Evolutionary conservation across 2,113 vertebrate species (phyloP).

Genomic region (Tapirus terrestris): DNA sequence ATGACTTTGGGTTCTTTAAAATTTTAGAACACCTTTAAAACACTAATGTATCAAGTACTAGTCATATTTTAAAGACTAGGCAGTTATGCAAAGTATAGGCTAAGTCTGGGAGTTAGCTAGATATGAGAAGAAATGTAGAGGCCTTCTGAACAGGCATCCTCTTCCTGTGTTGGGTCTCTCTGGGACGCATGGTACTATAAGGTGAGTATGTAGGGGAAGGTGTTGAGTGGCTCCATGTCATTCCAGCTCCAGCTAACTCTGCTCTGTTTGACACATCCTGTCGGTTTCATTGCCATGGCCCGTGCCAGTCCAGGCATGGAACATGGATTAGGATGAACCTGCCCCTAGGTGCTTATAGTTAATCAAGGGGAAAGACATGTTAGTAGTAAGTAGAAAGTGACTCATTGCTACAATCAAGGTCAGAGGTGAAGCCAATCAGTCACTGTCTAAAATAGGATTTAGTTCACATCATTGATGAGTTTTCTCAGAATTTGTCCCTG

Average conservation of each 20-base stretch:
- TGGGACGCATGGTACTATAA: not conserved
- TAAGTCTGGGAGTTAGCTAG: not conserved
- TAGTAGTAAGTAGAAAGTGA: not conserved
- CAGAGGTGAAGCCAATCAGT: not conserved
- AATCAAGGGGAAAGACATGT: not conserved
- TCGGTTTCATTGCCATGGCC: not conserved
- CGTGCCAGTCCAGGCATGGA: fast-evolving
- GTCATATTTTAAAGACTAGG: not conserved
- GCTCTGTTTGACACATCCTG: no score
- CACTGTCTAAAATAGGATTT: not conserved
- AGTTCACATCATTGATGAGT: not conserved
- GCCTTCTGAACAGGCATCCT: not conserved
- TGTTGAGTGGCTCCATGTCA: not conserved
- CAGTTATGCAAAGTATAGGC: not conserved
- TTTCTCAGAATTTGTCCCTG: not conserved
- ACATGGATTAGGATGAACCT: not conserved
- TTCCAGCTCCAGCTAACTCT: not conserved
- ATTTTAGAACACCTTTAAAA: not conserved
- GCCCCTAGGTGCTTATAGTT: not conserved
- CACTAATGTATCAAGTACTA: not conserved
- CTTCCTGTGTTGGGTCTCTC: not conserved
- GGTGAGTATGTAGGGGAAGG: not conserved
- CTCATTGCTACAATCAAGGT: fast-evolving
- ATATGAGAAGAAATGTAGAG: not conserved
- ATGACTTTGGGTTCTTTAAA: not conserved